Base-by-base conservation (phyloP, 2,888 invertebrate genomes). In the Tipula confusa region DNA sequence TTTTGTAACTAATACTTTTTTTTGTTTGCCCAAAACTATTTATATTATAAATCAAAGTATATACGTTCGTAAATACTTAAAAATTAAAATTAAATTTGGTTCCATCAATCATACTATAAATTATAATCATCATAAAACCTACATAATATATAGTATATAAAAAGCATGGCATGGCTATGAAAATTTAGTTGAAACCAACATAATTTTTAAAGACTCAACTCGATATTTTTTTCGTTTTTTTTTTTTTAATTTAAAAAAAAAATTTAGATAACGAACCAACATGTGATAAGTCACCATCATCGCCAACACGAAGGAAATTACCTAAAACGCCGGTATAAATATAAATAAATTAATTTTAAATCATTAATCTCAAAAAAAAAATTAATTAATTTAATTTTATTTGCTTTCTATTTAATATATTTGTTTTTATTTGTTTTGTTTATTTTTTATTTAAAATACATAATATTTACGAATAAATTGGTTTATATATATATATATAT, bases 241-340 rank as follows among this genome's bases (percentile, higher is more conserved):
- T 9, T 29, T 83, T 83, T 48, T 6, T 13, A 79, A 80, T 29
- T 29, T 15, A 80, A 80, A 80, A n/a, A n/a, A n/a, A n/a, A 80
- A 15, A 92, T 92, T 87, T 94, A 96, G 96, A 96, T 91, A 93
- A 94, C 87, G 96, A 96, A 89, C 33, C 84, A 79, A 88, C 87
- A 84, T 92, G 92, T 89, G 96, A 96, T 91, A 96, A 96, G 93
- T 93, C 95, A 87, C 96, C 96, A 88, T 94, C 95, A 86, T 96
- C 96, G 88, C 96, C 96, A 88, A 96, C 97, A 86, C 93, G 96
- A 92, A 94, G 97, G 93, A 97, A 97, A 94, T 93, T 97, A 91
- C 97, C 97, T 90, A 97, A 97, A 94, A 97, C 97, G 91, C 97
- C 97, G 94, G 97, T 97, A 96, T 95, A 96, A 95, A 94, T 91